phyloP scores from a whole-genome alignment of 2,888 invertebrate species.

The Dermolepida albohirtum region DNA sequence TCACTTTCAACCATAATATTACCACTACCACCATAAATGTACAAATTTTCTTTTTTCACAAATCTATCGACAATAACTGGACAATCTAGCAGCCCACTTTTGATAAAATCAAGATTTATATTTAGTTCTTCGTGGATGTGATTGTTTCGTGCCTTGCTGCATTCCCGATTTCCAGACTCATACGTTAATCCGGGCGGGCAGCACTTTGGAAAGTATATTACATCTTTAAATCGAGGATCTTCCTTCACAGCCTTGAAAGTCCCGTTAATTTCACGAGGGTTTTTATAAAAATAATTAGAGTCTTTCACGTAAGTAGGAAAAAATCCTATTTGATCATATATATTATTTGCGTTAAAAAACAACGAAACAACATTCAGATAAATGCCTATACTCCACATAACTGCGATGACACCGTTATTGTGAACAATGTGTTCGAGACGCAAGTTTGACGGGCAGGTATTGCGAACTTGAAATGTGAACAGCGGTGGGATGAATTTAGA shows the following conservation, averaged over 20 bases:
- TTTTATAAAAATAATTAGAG: conserved; percentile 18
- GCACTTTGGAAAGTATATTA: conserved; percentile 14
- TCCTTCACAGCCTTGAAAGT: neutral
- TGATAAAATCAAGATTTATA: neutral
- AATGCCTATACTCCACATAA: conserved; percentile 14
- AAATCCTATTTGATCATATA: neutral
- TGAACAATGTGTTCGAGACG: neutral
- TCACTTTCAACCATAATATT: neutral
- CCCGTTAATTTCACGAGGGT: neutral
- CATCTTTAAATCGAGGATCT: neutral
- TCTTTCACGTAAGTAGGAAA: neutral
- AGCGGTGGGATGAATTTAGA: conserved; percentile 24
- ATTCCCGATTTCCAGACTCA: conserved; percentile 4
- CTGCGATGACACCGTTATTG: neutral
- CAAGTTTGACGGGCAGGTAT: neutral
- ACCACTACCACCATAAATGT: neutral
- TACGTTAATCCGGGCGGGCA: conserved; percentile 21
- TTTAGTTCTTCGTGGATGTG: conserved; percentile 13
- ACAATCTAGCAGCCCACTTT: conserved; percentile 1
- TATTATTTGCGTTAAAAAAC: neutral
- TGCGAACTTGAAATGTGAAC: too few species aligned
- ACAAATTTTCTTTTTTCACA: conserved; percentile 4
- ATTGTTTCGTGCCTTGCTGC: neutral
- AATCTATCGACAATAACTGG: conserved; percentile 13
- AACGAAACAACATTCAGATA: conserved; percentile 1